Evolutionary conservation across 2,888 invertebrate species (phyloP), one percentile per base, ranked within the genome.

Genomic region (Callosobruchus maculatus): DNA sequence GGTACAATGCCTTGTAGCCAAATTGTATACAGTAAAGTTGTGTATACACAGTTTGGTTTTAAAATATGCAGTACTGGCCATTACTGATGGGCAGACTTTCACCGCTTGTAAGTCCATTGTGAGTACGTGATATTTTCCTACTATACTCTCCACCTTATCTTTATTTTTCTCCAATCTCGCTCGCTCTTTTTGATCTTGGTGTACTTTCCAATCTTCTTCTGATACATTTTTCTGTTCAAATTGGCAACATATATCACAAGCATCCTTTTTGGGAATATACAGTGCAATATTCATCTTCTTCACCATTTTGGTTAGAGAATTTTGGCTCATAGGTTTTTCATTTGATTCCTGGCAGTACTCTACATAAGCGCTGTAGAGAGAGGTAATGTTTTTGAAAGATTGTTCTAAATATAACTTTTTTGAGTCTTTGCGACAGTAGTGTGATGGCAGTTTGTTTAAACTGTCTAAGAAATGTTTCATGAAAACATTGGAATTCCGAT

Each of bases 341-440:
- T 67, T 72, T n/a, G 21, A 22, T 49, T 74, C 67, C 70, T 71
- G 31, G 66, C 74, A 74, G n/a, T 13, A 0, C n/a, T 74, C 71
- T 20, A 70, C 30, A 67, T 70, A 72, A 22, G 70, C 69, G 26
- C 71, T 66, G 70, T 74, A 74, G 18, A 74, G 49, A 31, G 70
- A 67, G 9, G 22, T 74, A 49, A 74, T 22, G 20, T 26, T 71
- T n/a, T n/a, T 31, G 30, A 74, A 71, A 18, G 49, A 69, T 71
- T 71, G 21, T 21, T 74, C 74, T 66, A 74, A 70, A 67, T 74
- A 74, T 49, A 74, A 30, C 71, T 74, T 72, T 21, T 71, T 22
- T 2, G 74, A 70, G 21, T 71, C 71, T 71, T 22, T 71, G 26
- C 74, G 68, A 21, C 70, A 71, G 22, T 72, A 74, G 22, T 74